phyloP scores from a whole-genome alignment of 2,113 vertebrate species.

The Strix uralensis region DNA sequence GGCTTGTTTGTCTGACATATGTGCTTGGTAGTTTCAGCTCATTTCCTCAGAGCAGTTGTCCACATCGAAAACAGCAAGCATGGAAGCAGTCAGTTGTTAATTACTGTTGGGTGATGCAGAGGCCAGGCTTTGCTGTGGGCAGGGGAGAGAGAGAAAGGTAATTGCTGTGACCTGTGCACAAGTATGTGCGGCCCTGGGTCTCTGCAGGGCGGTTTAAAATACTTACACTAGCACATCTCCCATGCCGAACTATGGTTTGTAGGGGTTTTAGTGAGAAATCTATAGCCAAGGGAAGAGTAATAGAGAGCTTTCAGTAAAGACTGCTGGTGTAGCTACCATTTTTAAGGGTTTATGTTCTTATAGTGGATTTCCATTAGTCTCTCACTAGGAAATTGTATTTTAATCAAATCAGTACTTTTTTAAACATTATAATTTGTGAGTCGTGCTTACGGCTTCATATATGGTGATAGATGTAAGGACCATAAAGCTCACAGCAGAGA shows the following conservation, averaged over 20 bases:
- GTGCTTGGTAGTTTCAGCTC: background rate
- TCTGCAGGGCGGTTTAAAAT: background rate
- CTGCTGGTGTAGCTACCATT: background rate
- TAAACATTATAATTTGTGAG: background rate
- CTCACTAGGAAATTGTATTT: background rate
- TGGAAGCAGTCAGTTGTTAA: background rate
- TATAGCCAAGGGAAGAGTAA: background rate
- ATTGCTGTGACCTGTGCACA: background rate
- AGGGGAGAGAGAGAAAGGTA: background rate
- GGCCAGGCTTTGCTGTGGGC: background rate
- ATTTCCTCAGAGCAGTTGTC: background rate
- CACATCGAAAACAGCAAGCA: background rate
- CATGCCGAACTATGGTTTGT: background rate
- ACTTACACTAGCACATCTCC: rapidly evolving
- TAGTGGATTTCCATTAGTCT: background rate
- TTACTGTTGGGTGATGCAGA: background rate
- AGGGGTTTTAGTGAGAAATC: background rate
- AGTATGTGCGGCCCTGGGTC: background rate
- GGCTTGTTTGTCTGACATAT: background rate
- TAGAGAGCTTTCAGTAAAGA: background rate
- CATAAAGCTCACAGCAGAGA: background rate
- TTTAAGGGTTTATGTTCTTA: background rate
- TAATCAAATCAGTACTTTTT: background rate
- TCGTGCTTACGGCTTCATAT: background rate
- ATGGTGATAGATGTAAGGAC: background rate